A percentile compares a stretch with the other conserved stretches of the same genome.
Conservation (phyloP, 92 coral and sea anemone genomes). For the Siderastrea siderea region DNA sequence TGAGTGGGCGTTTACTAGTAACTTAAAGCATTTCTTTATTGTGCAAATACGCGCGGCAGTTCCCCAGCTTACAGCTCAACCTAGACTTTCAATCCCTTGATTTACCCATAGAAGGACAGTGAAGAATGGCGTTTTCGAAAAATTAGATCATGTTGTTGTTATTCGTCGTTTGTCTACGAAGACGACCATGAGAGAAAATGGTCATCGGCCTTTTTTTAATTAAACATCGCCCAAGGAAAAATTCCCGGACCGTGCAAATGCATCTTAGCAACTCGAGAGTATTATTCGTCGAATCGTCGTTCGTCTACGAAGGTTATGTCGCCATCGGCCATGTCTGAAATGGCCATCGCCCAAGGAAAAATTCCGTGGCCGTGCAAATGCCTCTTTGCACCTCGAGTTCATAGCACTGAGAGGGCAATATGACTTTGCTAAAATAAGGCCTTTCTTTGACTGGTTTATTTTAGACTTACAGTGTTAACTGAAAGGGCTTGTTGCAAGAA, state of each 20-base stretch:
- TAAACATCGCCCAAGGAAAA: background rate
- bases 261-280: slow-evolving; percentile 20
- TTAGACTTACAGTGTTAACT: too few species aligned
- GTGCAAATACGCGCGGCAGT: background rate
- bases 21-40: background rate
- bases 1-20: background rate
- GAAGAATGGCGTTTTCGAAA: too few species aligned
- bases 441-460: background rate
- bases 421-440: background rate
- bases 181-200: background rate
- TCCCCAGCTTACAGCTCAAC: too few species aligned
- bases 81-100: background rate
- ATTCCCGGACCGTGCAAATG: slow-evolving; percentile 14
- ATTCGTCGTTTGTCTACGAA: too few species aligned
- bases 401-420: background rate
- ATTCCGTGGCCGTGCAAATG: too few species aligned
- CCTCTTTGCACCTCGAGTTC: too few species aligned
- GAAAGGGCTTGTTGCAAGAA: too few species aligned
- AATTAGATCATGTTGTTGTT: too few species aligned
- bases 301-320: too few species aligned
- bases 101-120: background rate
- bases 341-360: too few species aligned
- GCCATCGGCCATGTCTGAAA: too few species aligned
- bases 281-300: background rate
- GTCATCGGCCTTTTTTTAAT: background rate